Percentiles rank a stretch among this genome's conserved stretches.
These are phyloP conservation scores for Scomber colias DNA, from an alignment of 2,113 vertebrate species.

Conservation along the genomic window DNA sequence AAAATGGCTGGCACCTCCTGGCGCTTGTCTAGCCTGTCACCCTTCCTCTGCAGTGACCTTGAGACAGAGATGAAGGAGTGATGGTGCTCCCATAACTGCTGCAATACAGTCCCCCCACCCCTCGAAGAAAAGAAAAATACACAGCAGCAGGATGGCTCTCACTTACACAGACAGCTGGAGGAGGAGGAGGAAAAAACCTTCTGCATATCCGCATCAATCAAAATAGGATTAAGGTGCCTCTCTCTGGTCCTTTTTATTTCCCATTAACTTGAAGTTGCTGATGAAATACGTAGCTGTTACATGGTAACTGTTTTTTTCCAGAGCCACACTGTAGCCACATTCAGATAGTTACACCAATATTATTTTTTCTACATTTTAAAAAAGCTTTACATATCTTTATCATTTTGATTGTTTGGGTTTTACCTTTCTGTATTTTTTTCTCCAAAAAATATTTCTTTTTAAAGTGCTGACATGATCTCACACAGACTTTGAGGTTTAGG, in stretches of 20 bases:
- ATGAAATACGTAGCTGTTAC: conserved; percentile 66
- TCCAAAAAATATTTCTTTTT: neutral
- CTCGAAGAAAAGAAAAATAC: conserved; percentile 11
- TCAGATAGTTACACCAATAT: neutral
- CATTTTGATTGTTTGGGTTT: neutral
- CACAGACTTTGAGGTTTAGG: neutral
- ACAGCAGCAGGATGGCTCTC: conserved; percentile 47
- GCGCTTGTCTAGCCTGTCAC: conserved; percentile 68
- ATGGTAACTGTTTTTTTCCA: conserved; percentile 39
- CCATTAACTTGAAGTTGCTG: conserved; percentile 67
- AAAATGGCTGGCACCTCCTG: conserved; percentile 74
- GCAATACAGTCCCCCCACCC: conserved; percentile 28
- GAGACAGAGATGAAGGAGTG: conserved; percentile 70
- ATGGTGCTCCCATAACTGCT: conserved; percentile 59
- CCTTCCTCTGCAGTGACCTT: conserved; percentile 79
- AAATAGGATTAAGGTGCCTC: conserved; percentile 71
- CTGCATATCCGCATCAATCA: conserved; percentile 77
- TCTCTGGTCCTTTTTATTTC: conserved; percentile 68
- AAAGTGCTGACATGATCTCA: neutral
- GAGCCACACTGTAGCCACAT: neutral
- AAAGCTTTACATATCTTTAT: neutral
- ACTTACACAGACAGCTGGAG: conserved; percentile 53
- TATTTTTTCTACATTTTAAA: neutral
- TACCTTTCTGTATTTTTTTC: neutral
- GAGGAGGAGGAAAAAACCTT: conserved; percentile 4